Evolutionary conservation across 2,113 vertebrate species (phyloP).

Genomic region (Barnardius zonarius): DNA sequence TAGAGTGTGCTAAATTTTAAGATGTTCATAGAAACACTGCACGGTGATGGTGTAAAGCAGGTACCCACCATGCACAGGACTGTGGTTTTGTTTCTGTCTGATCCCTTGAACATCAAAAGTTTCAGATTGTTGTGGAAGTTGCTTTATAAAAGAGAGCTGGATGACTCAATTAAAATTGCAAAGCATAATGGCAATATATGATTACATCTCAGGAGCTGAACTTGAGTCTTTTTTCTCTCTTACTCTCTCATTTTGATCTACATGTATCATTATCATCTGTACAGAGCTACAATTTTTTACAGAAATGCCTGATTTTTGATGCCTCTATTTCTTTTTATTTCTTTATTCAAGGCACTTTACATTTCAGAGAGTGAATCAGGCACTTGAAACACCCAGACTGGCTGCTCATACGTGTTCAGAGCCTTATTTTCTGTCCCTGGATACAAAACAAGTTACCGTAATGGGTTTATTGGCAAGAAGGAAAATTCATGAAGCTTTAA

Average conservation of each 20-base stretch:
- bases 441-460: neutral
- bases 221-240: neutral
- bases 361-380: neutral
- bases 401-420: neutral
- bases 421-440: neutral
- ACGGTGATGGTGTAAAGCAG: neutral
- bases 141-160: neutral
- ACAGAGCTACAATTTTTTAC: neutral
- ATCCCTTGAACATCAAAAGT: neutral
- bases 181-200: neutral
- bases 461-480: neutral
- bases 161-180: neutral
- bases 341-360: neutral
- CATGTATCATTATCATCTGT: neutral
- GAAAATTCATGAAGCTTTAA: neutral
- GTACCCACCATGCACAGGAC: neutral
- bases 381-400: neutral
- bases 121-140: neutral
- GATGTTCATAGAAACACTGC: neutral
- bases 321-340: neutral
- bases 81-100: neutral
- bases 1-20: neutral
- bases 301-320: neutral
- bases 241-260: neutral
- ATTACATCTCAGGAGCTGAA: neutral